These are phyloP conservation scores for Phlogophora meticulosa DNA, from an alignment of 2,888 invertebrate species.

Conservation along the genomic window DNA sequence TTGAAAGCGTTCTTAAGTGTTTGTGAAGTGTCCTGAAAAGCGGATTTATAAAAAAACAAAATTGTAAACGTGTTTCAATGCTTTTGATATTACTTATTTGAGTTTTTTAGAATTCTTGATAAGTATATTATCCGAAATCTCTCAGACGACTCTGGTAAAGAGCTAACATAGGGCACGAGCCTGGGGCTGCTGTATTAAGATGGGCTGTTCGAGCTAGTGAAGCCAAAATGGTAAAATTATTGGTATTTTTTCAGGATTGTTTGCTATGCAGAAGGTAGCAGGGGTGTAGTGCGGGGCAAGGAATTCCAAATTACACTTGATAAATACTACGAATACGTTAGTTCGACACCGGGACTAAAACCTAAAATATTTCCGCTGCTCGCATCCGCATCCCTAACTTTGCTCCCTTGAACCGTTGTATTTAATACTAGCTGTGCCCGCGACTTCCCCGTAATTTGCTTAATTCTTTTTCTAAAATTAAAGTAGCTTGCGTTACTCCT, in stretches of 20 bases:
- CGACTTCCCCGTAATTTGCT: too few relatives aligned
- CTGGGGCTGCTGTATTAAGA: neutral
- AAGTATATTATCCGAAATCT: neutral
- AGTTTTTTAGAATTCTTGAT: neutral
- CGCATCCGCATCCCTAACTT: too few relatives aligned
- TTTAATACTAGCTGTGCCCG: too few relatives aligned
- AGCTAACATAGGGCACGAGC: neutral
- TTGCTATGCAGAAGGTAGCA: neutral
- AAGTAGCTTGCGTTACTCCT: too few relatives aligned
- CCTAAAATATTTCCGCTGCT: too few relatives aligned
- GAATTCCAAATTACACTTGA: too few relatives aligned
- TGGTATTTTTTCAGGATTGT: neutral
- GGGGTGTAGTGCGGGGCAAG: too few relatives aligned
- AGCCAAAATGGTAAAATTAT: slow-evolving; percentile 6
- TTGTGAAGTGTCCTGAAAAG: slow-evolving; percentile 24
- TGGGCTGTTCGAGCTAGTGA: neutral
- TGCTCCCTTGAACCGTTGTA: too few relatives aligned
- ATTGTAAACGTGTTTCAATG: neutral
- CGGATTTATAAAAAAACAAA: slow-evolving; percentile 1
- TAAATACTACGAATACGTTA: too few relatives aligned
- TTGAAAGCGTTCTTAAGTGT: slow-evolving; percentile 43
- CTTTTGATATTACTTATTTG: too few relatives aligned
- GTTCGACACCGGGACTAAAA: too few relatives aligned
- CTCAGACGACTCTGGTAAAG: neutral
- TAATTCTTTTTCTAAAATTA: too few relatives aligned